phyloP scores from a whole-genome alignment of 2,888 invertebrate genomes.

The Pimpla rufipes region DNA sequence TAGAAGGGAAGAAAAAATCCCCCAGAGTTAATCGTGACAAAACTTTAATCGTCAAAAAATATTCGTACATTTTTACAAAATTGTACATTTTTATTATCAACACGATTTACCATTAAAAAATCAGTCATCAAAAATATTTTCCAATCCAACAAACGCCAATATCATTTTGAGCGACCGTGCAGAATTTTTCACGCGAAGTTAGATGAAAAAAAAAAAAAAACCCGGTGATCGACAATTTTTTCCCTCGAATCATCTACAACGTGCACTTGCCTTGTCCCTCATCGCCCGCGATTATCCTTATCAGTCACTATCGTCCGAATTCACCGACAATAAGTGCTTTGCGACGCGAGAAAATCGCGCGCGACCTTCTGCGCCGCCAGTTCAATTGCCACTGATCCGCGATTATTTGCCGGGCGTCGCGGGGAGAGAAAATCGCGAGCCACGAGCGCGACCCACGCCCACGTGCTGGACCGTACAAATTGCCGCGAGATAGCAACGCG shows the following conservation, averaged over 20 bases:
- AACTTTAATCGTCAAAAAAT: no score
- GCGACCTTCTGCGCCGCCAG: slow-evolving; percentile 18
- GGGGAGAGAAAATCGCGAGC: neutral
- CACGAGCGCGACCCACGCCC: neutral
- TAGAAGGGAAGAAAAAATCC: no score
- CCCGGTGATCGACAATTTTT: neutral
- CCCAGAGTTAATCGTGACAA: no score
- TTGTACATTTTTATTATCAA: no score
- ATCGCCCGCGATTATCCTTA: neutral
- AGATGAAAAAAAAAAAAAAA: neutral
- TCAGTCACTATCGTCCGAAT: neutral
- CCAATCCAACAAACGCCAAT: neutral
- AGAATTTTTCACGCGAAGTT: no score
- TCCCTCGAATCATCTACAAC: neutral
- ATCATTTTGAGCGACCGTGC: no score
- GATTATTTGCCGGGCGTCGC: neutral
- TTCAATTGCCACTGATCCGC: slow-evolving; percentile 29
- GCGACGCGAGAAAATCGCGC: neutral
- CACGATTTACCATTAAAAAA: no score
- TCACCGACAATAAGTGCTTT: neutral
- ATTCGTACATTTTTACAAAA: no score
- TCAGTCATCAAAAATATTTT: neutral
- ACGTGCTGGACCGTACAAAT: neutral
- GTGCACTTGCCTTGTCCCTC: neutral
- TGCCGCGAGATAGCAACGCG: neutral